Evolutionary conservation across 2,888 invertebrate species (phyloP).

Genomic region (Leptinotarsa rubiginosa): DNA sequence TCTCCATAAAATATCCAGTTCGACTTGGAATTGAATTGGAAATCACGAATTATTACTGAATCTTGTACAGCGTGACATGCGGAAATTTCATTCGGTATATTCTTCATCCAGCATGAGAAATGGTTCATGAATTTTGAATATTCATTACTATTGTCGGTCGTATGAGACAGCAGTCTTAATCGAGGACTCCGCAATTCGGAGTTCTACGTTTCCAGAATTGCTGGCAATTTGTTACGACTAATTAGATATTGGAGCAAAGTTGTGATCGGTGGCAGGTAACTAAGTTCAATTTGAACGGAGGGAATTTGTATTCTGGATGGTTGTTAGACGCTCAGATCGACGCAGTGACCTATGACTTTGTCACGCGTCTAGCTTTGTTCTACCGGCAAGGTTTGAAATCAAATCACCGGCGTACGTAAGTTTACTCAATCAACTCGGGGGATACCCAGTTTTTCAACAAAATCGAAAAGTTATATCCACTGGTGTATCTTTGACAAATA

Average conservation of each 20-base stretch:
- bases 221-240: conserved; percentile 53
- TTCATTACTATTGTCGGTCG: conserved; percentile 42
- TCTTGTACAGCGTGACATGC: conserved; percentile 29
- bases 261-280: conserved; percentile 52
- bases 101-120: conserved; percentile 40
- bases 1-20: background rate
- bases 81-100: conserved; percentile 37
- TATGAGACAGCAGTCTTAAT: conserved; percentile 44
- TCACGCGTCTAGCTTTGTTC: conserved; percentile 58
- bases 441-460: conserved; percentile 23
- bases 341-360: conserved; percentile 60
- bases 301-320: conserved; percentile 57
- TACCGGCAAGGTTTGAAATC: conserved; percentile 56
- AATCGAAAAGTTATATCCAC: background rate
- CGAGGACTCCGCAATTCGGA: conserved; percentile 41
- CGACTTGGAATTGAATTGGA: conserved; percentile 34
- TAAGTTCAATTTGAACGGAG: conserved; percentile 46
- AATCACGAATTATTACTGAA: conserved; percentile 35
- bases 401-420: conserved; percentile 54
- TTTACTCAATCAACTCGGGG: conserved; percentile 49
- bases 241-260: conserved; percentile 51
- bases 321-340: conserved; percentile 47
- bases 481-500: background rate
- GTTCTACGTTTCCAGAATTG: conserved; percentile 51
- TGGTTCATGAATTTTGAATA: conserved; percentile 41